Base-by-base conservation (phyloP, 2,888 invertebrate genomes). In the Drosophila lutescens region DNA sequence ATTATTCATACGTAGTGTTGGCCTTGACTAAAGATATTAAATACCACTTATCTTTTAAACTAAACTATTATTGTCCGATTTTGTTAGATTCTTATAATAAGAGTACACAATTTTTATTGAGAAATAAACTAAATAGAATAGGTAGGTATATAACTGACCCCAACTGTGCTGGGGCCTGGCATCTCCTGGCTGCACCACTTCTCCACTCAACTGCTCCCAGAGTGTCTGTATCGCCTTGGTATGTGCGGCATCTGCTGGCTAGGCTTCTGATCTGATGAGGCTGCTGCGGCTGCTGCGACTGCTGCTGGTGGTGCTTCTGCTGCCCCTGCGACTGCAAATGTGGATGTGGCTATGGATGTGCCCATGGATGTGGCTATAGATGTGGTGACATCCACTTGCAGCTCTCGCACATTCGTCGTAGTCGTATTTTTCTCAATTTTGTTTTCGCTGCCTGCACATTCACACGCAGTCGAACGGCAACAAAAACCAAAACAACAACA, bases 151-250 rank as follows among this genome's bases (percentile, higher is more conserved):
- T 43, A 12, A 6, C 13, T 49, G 34, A 17, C n/a, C 49, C 2
- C 13, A 26, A 17, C n/a, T 62, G 62, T 62, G 47, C 46, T 10
- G 13, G 23, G 32, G 47, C 32, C 23, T 9, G 62, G 40, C 47
- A 62, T 49, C 46, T 62, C 59, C 61, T 62, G 43, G 20, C 50
- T 44, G 58, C 61, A 61, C 58, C 58, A 59, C 63, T 62, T 62
- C 51, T 44, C 51, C 51, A 62, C 38, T 69, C 69, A 23, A 50
- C 53, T 61, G 79, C 82, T 78, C 81, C 82, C 85, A 82, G 82
- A 83, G 82, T 86, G 77, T 80, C 82, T 87, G 83, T 85, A 84
- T 83, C 86, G 75, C 77, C 85, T 87, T 87, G 86, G 85, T 86
- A 87, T 82, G 86, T 85, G 87, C 77, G 87, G 87, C 86, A 83